Evolutionary conservation across 2,113 vertebrate species (phyloP).

Genomic region (Alouatta palliata): DNA sequence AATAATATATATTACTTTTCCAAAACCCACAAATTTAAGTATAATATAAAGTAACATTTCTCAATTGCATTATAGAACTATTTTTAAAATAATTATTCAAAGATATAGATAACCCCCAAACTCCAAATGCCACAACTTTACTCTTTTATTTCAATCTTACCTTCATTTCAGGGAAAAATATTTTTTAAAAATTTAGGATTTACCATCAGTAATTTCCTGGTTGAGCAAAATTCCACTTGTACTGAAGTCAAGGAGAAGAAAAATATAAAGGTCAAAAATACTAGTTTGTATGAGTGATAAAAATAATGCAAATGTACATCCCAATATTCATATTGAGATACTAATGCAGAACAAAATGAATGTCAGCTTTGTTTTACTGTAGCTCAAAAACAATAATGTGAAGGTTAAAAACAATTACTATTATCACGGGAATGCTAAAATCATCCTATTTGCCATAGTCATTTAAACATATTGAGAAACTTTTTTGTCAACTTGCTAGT

Average conservation of each 20-base stretch:
- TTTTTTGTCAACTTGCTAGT: slow-evolving; percentile 14
- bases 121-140: neutral
- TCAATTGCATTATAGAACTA: slow-evolving; percentile 11
- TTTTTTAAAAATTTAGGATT: neutral
- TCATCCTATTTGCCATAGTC: neutral
- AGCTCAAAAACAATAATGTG: neutral
- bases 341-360: neutral
- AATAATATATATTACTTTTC: neutral
- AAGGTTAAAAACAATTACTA: slow-evolving; percentile 23
- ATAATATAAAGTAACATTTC: slow-evolving; percentile 5
- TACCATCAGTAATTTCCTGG: neutral
- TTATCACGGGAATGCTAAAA: slow-evolving; percentile 9
- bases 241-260: slow-evolving; percentile 19
- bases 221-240: neutral
- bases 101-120: neutral
- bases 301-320: neutral
- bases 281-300: neutral
- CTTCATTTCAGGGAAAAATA: neutral
- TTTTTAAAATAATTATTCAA: neutral
- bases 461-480: neutral
- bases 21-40: neutral
- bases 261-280: slow-evolving; percentile 31
- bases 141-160: neutral
- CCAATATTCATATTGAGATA: slow-evolving; percentile 6
- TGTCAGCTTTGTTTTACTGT: neutral